Evolutionary conservation across 2,888 invertebrate species (phyloP).

Genomic region (Andrena praecox): DNA sequence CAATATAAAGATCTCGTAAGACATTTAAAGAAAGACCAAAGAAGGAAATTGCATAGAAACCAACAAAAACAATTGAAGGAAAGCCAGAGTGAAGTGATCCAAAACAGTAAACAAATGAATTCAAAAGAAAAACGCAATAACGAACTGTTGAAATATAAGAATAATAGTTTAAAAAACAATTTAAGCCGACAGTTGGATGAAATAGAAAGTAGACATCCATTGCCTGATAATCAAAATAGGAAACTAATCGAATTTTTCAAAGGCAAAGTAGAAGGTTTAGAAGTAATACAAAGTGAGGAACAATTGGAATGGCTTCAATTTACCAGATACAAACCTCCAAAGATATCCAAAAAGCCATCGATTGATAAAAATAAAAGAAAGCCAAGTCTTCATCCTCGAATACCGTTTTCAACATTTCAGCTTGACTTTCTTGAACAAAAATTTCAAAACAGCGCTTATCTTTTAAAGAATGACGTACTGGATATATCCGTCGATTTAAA

Average conservation of each 20-base stretch:
- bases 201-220: not conserved
- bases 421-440: slow-evolving; percentile 89
- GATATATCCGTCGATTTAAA: slow-evolving; percentile 88
- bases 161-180: not conserved
- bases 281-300: slow-evolving; percentile 10
- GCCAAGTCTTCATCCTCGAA: slow-evolving; percentile 85
- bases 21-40: not conserved
- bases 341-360: slow-evolving; percentile 87
- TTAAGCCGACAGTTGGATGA: not conserved
- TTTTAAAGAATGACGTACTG: slow-evolving; percentile 89
- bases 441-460: slow-evolving; percentile 89
- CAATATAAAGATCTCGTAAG: not conserved
- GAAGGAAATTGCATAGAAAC: not conserved
- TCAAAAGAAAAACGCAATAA: not conserved
- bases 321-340: slow-evolving; percentile 91
- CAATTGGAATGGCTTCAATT: slow-evolving; percentile 88
- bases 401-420: slow-evolving; percentile 91
- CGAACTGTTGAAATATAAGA: not conserved
- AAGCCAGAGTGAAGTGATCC: not conserved
- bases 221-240: not conserved
- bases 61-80: not conserved
- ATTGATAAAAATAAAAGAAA: slow-evolving; percentile 71
- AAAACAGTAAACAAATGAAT: not conserved
- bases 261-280: not conserved
- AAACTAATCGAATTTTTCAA: not conserved